Evolutionary conservation across 2,797 vertebrate genomes (phyloP).

Genomic region (Chromobotia macracanthus): DNA sequence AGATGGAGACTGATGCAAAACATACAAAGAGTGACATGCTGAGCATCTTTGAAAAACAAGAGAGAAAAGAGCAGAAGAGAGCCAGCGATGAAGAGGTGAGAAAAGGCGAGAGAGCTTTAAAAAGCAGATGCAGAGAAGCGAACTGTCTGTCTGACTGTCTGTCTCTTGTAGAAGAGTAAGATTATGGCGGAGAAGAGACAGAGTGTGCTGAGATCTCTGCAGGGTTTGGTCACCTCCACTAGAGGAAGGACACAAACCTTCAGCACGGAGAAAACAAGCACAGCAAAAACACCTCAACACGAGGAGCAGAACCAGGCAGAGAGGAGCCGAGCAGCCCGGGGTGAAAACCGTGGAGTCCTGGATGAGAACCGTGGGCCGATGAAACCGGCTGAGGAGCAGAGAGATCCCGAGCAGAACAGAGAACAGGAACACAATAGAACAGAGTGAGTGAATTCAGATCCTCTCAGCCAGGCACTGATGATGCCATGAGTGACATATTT

Average conservation of each 20-base stretch:
- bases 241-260: constrained; percentile 16
- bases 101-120: background rate
- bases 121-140: background rate
- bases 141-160: constrained; percentile 4
- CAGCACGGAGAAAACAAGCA: background rate
- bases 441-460: constrained; percentile 16
- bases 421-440: background rate
- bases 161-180: constrained; percentile 58
- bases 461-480: background rate
- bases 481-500: too few relatives aligned
- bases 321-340: background rate
- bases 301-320: background rate
- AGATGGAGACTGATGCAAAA: background rate
- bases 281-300: background rate
- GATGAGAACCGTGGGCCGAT: background rate
- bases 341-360: background rate
- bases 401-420: background rate
- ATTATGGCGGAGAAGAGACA: constrained; percentile 65
- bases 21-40: background rate
- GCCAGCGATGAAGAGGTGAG: constrained; percentile 6
- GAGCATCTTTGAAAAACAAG: background rate
- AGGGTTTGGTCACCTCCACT: constrained; percentile 68
- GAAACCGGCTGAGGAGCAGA: background rate
- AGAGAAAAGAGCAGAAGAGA: background rate
- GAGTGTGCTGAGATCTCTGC: constrained; percentile 70